These are phyloP conservation scores for Girardinichthys multiradiatus DNA, from an alignment of 2,113 vertebrate species.

Conservation along the genomic window DNA sequence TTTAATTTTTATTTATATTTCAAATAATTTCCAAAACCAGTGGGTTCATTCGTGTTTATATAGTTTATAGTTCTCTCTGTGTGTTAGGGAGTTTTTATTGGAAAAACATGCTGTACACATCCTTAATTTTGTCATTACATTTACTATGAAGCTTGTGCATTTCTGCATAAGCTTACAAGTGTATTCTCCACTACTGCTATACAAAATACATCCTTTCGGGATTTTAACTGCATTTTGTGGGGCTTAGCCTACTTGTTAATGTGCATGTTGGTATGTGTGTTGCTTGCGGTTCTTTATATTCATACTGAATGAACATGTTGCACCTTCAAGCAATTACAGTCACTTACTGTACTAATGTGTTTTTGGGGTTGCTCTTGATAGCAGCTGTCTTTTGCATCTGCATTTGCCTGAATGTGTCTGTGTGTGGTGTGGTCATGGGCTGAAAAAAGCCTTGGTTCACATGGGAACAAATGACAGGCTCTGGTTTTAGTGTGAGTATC, in stretches of 20 bases:
- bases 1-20: neutral
- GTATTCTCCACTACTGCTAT: neutral
- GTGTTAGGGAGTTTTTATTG: neutral
- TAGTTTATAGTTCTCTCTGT: neutral
- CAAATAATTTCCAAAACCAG: neutral
- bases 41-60: too few species aligned
- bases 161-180: neutral
- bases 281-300: neutral
- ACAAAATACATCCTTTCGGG: neutral
- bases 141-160: neutral
- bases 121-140: neutral
- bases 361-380: conserved; percentile 31
- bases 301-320: conserved; percentile 18
- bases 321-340: conserved; percentile 27
- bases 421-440: conserved; percentile 62
- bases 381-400: conserved; percentile 31
- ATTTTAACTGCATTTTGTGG: neutral
- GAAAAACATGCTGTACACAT: neutral
- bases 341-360: conserved; percentile 19
- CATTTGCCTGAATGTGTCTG: conserved; percentile 38
- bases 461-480: conserved; percentile 72
- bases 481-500: conserved; percentile 57
- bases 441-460: conserved; percentile 52
- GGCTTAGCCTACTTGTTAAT: neutral
- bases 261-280: conserved; percentile 4